Evolutionary conservation across 2,113 vertebrate genomes (phyloP).

Genomic region (Chitala chitala): DNA sequence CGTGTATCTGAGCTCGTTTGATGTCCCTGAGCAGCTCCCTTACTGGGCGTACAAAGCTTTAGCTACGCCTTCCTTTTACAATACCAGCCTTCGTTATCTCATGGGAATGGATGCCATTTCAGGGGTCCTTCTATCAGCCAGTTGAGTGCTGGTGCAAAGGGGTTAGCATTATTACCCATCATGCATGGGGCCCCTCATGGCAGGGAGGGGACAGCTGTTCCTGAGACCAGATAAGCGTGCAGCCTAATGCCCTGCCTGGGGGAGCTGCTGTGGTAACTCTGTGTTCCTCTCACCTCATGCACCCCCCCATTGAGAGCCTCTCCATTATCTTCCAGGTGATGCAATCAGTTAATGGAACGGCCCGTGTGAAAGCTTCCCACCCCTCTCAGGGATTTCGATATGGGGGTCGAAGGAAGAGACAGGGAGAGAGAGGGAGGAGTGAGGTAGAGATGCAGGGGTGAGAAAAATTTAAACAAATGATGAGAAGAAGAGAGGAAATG

Average conservation of each 20-base stretch:
- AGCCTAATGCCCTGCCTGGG: neutral
- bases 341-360: constrained; percentile 37
- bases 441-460: too few species aligned
- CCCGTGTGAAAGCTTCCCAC: constrained; percentile 16
- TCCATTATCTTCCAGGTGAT: constrained; percentile 31
- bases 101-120: constrained; percentile 59
- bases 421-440: neutral
- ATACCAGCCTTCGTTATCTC: constrained; percentile 49
- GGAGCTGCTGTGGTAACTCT: neutral
- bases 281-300: constrained; percentile 5
- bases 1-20: too few species aligned
- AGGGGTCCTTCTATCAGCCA: constrained; percentile 60
- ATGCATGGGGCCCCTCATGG: constrained; percentile 43
- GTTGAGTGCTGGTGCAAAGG: constrained; percentile 40
- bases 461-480: too few species aligned
- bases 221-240: constrained; percentile 5
- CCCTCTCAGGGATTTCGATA: constrained; percentile 22
- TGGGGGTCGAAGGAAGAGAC: constrained; percentile 21
- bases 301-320: neutral
- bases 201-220: constrained; percentile 6
- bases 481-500: neutral
- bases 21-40: too few species aligned
- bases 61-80: constrained; percentile 50
- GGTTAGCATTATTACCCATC: constrained; percentile 53
- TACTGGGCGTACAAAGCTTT: too few species aligned